A percentile compares a stretch with the other conserved stretches of the same genome.
Conservation (phyloP, 2,888 invertebrate genomes). For the Tanypteryx hageni region DNA sequence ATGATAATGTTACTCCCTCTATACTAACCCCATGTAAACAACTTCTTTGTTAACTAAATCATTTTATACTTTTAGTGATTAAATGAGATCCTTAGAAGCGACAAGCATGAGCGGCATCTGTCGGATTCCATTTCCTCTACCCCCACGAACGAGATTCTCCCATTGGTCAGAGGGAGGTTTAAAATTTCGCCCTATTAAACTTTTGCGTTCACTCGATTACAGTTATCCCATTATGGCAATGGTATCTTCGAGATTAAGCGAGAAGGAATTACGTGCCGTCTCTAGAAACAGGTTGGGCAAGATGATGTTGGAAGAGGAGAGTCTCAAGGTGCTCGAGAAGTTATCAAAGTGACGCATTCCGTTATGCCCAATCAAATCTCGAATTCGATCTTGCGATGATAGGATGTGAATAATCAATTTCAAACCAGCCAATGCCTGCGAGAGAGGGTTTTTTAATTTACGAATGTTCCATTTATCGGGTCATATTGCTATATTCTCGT, state of each 20-base stretch:
- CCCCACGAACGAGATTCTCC: background rate
- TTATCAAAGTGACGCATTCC: background rate
- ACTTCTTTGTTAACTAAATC: no score
- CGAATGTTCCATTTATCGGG: no score
- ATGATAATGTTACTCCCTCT: no score
- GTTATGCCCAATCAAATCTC: background rate
- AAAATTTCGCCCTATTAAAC: slow-evolving; percentile 24
- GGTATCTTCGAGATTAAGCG: background rate
- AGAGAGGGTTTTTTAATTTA: no score
- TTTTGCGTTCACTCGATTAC: background rate
- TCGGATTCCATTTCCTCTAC: background rate
- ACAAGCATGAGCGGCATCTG: background rate
- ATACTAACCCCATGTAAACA: no score
- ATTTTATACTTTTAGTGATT: no score
- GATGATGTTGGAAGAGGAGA: background rate
- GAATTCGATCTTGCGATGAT: background rate
- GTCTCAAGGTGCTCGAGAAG: background rate
- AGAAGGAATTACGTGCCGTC: background rate
- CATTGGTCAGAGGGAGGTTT: background rate
- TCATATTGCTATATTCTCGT: no score
- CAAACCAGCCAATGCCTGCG: background rate
- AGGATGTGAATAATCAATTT: background rate
- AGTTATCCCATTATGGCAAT: slow-evolving; percentile 22
- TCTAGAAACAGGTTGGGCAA: slow-evolving; percentile 12
- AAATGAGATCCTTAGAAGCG: background rate